Evolutionary conservation across 2,113 vertebrate species (phyloP).

Genomic region (Orthochromis indermauri): DNA sequence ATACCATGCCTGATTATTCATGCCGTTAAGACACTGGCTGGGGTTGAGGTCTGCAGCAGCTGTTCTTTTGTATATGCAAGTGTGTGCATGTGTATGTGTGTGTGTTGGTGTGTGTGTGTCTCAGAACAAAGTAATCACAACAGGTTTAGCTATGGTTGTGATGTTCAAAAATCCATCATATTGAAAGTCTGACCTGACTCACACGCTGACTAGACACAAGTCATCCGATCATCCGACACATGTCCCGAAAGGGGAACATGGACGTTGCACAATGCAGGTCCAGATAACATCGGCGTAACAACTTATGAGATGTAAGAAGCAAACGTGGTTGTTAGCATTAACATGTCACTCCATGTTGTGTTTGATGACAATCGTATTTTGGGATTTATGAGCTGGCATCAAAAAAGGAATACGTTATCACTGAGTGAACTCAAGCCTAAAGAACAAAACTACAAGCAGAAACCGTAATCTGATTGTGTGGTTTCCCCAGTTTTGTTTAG

Average conservation of each 20-base stretch:
- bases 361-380: background rate
- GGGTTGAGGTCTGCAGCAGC: conserved; percentile 26
- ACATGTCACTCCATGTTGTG: background rate
- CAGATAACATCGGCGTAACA: background rate
- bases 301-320: background rate
- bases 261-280: background rate
- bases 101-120: background rate
- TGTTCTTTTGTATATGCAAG: conserved; percentile 15
- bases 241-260: background rate
- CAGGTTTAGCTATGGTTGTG: background rate
- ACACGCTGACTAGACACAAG: background rate
- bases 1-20: conserved; percentile 48
- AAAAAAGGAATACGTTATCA: background rate
- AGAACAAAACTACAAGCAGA: background rate
- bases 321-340: background rate
- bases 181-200: background rate
- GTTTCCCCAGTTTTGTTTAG: background rate
- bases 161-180: background rate
- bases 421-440: background rate
- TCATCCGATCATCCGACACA: background rate
- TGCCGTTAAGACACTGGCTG: background rate
- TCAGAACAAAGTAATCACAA: background rate
- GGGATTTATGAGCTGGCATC: background rate
- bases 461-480: background rate
- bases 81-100: background rate